phyloP scores from a whole-genome alignment of 2,113 vertebrate genomes.

The Aptenodytes patagonicus region DNA sequence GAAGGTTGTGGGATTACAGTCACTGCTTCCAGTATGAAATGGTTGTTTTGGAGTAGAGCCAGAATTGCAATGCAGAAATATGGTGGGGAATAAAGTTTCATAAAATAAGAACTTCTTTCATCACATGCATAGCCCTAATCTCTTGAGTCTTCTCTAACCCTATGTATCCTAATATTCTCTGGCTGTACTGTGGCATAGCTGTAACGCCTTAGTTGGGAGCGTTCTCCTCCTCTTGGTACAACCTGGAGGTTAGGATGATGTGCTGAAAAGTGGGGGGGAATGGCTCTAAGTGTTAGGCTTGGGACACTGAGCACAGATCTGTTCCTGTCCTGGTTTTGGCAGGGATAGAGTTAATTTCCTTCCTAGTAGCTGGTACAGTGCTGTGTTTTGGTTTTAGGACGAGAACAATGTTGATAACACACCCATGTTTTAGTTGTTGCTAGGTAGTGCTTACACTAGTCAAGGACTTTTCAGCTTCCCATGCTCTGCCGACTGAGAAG shows the following conservation, averaged over 20 bases:
- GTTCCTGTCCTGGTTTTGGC: neutral
- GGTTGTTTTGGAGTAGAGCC: neutral
- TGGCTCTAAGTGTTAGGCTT: neutral
- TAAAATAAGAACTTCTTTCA: neutral
- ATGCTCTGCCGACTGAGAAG: too few species aligned
- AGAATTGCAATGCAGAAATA: neutral
- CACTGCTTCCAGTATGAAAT: neutral
- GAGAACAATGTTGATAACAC: too few species aligned
- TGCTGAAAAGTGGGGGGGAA: neutral
- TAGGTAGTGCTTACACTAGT: too few species aligned
- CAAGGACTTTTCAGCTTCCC: too few species aligned
- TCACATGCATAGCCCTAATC: neutral
- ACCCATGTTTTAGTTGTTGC: too few species aligned
- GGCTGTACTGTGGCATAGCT: neutral
- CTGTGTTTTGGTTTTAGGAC: too few species aligned
- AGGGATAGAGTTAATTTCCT: too few species aligned
- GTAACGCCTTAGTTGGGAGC: neutral
- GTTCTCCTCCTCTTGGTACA: neutral
- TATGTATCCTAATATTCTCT: neutral
- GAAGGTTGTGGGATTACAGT: neutral
- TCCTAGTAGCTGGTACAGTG: too few species aligned
- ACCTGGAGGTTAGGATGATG: neutral
- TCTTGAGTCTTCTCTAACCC: neutral
- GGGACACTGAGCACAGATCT: neutral
- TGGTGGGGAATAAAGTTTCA: neutral